Conservation (phyloP, 2,888 invertebrate species). For the Abscondita cerata region DNA sequence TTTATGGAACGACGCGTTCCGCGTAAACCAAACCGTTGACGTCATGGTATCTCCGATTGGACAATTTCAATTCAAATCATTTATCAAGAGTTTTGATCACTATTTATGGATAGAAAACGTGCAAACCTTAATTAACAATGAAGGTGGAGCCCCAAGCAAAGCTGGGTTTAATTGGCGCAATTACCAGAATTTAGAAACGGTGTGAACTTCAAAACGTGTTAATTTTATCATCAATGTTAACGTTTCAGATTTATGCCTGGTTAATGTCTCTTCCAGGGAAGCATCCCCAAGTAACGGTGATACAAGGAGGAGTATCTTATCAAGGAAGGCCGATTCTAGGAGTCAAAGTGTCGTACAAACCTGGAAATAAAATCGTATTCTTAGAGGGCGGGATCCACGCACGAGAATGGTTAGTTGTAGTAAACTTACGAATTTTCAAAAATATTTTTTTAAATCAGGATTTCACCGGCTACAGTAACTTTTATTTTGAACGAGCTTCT, state of each 20-base stretch:
- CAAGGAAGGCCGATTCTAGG: conserved; percentile 68
- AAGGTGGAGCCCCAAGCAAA: conserved; percentile 43
- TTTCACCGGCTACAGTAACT: conserved; percentile 50
- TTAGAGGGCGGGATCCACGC: no score
- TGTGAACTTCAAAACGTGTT: conserved; percentile 44
- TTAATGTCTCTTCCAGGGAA: conserved; percentile 59
- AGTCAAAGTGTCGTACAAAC: conserved; percentile 58
- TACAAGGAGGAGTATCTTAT: conserved; percentile 65
- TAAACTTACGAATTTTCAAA: background rate
- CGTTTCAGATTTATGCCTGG: conserved; percentile 65
- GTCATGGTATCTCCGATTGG: conserved; percentile 69
- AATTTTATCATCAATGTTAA: background rate
- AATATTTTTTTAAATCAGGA: conserved; percentile 45
- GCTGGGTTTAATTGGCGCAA: conserved; percentile 63
- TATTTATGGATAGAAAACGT: conserved; percentile 65
- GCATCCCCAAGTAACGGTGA: conserved; percentile 61
- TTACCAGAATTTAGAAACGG: conserved; percentile 65
- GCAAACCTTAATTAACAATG: conserved; percentile 54
- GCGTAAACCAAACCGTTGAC: conserved; percentile 52
- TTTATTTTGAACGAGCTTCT: conserved; percentile 72
- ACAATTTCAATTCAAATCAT: conserved; percentile 57
- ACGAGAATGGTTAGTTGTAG: conserved; percentile 55
- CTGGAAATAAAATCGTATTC: conserved; percentile 62
- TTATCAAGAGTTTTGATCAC: conserved; percentile 56
- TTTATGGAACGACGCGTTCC: conserved; percentile 57